phyloP scores from a whole-genome alignment of 2,113 vertebrate genomes.

The Oceanites oceanicus region DNA sequence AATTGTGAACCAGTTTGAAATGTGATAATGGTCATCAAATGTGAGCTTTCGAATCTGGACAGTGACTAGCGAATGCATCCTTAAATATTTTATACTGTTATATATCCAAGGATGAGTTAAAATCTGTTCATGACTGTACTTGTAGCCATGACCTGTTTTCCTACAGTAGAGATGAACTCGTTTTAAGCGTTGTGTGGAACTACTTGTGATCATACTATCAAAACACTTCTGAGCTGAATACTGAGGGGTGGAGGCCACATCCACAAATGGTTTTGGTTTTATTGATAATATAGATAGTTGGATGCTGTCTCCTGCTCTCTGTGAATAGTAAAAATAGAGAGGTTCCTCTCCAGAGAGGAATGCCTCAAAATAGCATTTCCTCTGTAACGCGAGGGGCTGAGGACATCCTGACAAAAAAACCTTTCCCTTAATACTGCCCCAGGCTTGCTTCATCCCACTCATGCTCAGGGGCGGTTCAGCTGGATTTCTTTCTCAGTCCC shows the following conservation, averaged over 20 bases:
- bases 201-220: neutral
- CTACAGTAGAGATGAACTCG: neutral
- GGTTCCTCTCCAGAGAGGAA: neutral
- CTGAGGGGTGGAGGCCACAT: neutral
- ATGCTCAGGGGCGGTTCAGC: rapidly evolving
- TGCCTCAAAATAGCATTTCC: neutral
- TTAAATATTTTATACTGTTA: neutral
- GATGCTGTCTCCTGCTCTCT: neutral
- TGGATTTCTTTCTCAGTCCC: neutral
- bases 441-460: neutral
- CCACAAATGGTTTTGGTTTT: neutral
- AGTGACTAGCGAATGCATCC: neutral
- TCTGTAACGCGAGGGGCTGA: neutral
- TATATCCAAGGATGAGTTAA: neutral
- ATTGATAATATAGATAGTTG: neutral
- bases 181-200: neutral
- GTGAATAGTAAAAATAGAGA: neutral
- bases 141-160: neutral
- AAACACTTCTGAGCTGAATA: neutral
- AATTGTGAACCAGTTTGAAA: neutral
- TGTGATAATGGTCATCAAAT: neutral
- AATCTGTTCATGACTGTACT: neutral
- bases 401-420: neutral
- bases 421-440: neutral
- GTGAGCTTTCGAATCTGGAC: neutral